phyloP scores from a whole-genome alignment of 2,888 invertebrate species.

The Ashinkailepas kermadecensis region DNA sequence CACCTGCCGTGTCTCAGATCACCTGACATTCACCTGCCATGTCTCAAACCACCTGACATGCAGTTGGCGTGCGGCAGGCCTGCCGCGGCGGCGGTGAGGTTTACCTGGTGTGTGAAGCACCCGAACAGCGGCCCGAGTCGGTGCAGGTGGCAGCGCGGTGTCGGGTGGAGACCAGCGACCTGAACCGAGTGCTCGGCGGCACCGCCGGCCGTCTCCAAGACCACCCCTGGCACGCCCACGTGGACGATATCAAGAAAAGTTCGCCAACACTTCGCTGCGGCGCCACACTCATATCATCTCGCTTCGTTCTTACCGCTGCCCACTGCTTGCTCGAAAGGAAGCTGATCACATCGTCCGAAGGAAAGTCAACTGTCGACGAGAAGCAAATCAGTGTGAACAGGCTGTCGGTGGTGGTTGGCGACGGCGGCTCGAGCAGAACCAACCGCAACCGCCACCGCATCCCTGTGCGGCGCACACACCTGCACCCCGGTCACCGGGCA shows the following conservation, averaged over 20 bases:
- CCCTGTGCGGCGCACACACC: background rate
- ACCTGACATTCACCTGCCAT: too few relatives aligned
- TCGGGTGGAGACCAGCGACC: background rate
- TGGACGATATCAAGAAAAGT: background rate
- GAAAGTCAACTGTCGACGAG: background rate
- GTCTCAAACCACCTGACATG: too few relatives aligned
- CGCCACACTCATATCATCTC: background rate
- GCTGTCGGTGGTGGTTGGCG: constrained; percentile 23
- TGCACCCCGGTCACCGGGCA: background rate
- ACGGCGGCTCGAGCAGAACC: background rate
- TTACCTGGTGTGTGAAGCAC: background rate
- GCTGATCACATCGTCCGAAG: background rate
- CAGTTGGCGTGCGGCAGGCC: background rate
- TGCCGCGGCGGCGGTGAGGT: constrained; percentile 15
- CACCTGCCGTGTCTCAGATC: too few relatives aligned
- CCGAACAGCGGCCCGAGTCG: background rate
- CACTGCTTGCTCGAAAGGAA: constrained; percentile 5
- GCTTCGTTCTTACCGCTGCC: constrained; percentile 8
- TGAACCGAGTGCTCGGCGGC: constrained; percentile 10
- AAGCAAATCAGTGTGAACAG: background rate
- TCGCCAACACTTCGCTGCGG: constrained; percentile 2
- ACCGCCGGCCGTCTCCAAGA: background rate
- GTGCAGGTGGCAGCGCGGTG: background rate
- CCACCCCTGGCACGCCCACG: constrained; percentile 8
- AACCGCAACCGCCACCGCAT: background rate